A percentile compares a stretch with the other conserved stretches of the same genome.
phyloP scores from a whole-genome alignment of 2,797 vertebrate genomes.

The Podarcis siculus region DNA sequence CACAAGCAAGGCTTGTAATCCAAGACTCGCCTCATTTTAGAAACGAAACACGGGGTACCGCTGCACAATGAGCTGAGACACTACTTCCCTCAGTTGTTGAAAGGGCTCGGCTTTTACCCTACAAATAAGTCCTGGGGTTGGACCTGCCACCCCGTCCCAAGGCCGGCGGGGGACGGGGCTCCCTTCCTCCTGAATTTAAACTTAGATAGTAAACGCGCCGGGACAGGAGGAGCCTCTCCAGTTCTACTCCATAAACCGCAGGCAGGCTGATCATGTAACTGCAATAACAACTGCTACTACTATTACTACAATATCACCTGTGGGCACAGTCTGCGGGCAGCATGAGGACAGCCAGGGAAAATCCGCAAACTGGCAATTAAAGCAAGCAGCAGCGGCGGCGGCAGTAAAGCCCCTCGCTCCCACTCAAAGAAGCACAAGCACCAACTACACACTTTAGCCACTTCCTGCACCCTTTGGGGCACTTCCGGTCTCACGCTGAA shows the following conservation, averaged over 20 bases:
- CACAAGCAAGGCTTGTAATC: no score
- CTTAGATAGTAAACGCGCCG: not conserved
- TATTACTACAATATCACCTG: conserved; percentile 7
- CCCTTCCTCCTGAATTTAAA: not conserved
- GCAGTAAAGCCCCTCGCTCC: not conserved
- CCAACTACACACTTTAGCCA: no score
- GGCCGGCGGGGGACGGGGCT: no score
- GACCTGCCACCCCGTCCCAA: not conserved
- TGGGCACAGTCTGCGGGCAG: conserved; percentile 22
- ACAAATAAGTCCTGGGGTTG: not conserved
- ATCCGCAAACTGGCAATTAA: not conserved
- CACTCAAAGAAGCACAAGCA: no score
- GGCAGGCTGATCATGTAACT: no score
- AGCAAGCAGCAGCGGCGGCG: rapidly evolving
- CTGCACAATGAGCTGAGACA: not conserved
- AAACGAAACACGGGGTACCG: not conserved
- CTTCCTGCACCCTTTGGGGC: no score
- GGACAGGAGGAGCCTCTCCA: not conserved
- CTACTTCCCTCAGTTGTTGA: not conserved
- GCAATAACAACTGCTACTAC: rapidly evolving
- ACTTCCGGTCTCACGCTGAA: not conserved
- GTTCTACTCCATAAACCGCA: not conserved
- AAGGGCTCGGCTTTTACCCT: not conserved
- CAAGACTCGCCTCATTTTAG: no score
- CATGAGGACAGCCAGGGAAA: not conserved